A percentile compares a stretch with the other conserved stretches of the same genome.
phyloP scores from a whole-genome alignment of 1,140 invertebrate species.

The Drosophila equinoxialis region DNA sequence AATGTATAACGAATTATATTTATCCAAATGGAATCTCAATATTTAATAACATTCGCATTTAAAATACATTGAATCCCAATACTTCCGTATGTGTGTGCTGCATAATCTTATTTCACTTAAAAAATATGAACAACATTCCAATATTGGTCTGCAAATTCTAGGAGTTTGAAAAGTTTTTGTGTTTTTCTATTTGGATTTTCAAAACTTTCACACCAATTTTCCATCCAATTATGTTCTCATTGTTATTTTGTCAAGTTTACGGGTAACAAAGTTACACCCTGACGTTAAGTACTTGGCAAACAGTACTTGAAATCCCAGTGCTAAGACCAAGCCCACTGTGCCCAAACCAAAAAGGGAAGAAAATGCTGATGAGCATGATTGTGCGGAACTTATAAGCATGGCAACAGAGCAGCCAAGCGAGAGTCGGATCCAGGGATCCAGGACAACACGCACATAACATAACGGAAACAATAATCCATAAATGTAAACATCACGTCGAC shows the following conservation, averaged over 20 bases:
- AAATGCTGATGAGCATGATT: constrained; percentile 72
- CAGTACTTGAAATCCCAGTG: constrained; percentile 1
- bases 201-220: constrained; percentile 11
- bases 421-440: constrained; percentile 24
- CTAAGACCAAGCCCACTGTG: constrained; percentile 16
- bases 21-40: too few relatives aligned
- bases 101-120: not conserved
- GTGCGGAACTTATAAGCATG: constrained; percentile 65
- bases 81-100: too few relatives aligned
- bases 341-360: constrained; percentile 5
- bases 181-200: not conserved
- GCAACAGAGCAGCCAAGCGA: not conserved
- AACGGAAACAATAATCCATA: constrained; percentile 78
- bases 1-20: too few relatives aligned
- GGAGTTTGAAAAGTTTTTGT: not conserved
- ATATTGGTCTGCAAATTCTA: too few relatives aligned
- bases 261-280: not conserved
- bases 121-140: not conserved
- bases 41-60: too few relatives aligned
- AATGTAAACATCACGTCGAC: constrained; percentile 81
- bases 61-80: too few relatives aligned
- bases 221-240: constrained; percentile 10
- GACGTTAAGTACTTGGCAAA: constrained; percentile 10
- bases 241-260: constrained; percentile 8
- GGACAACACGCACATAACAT: constrained; percentile 51